These are phyloP conservation scores for Struthidea cinerea DNA, from an alignment of 2,113 vertebrate species.

Conservation along the genomic window DNA sequence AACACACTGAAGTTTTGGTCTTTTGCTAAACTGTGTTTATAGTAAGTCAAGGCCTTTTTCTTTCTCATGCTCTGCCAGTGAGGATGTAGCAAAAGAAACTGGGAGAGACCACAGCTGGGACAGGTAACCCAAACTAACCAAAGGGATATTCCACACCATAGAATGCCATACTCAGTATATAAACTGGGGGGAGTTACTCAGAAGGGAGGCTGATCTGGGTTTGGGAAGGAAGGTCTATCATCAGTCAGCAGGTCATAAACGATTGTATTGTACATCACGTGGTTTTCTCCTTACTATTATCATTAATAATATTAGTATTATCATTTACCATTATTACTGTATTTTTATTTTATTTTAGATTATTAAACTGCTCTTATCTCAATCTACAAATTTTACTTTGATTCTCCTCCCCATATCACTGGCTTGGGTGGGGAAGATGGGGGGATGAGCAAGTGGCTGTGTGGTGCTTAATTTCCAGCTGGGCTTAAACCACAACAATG, in stretches of 20 bases:
- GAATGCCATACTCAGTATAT: not conserved
- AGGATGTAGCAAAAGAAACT: not conserved
- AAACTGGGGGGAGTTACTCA: not conserved
- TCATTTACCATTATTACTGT: not conserved
- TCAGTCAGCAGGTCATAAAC: not conserved
- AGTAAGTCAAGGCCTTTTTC: not conserved
- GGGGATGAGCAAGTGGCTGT: not conserved
- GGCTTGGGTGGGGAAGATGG: not conserved
- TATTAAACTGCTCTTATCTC: not conserved
- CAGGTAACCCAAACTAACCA: not conserved
- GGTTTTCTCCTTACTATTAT: not conserved
- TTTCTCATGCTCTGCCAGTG: not conserved
- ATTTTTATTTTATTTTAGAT: not conserved
- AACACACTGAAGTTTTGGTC: not conserved
- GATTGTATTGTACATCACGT: not conserved
- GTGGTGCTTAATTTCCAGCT: not conserved
- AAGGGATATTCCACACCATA: not conserved
- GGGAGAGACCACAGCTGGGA: not conserved
- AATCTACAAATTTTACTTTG: not conserved
- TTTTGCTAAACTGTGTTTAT: not conserved
- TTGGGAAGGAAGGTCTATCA: not conserved
- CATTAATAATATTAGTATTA: not conserved
- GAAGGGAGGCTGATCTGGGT: not conserved
- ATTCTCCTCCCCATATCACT: not conserved
- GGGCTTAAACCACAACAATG: not conserved